Conservation (phyloP, 2,888 invertebrate genomes). For the Erebia palarica region DNA sequence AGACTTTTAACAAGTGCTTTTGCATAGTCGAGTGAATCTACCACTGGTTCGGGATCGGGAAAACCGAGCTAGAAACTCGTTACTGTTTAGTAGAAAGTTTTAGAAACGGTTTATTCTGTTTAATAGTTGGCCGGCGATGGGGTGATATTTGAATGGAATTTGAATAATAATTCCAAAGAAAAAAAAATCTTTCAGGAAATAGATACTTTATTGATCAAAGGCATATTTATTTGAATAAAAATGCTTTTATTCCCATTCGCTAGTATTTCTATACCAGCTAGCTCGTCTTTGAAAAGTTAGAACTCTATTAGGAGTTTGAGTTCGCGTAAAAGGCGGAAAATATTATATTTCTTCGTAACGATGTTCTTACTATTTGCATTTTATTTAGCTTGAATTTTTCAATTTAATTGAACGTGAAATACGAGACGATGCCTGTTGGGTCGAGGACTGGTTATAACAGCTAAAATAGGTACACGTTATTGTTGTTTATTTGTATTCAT, state of each 20-base stretch:
- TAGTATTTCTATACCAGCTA: neutral
- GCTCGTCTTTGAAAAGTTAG: neutral
- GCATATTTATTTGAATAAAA: neutral
- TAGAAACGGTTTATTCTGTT: too few relatives aligned
- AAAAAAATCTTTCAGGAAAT: too few relatives aligned
- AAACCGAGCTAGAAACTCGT: too few relatives aligned
- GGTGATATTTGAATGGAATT: too few relatives aligned
- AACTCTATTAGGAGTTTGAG: neutral
- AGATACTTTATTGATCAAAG: too few relatives aligned
- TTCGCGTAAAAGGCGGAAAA: constrained; percentile 4
- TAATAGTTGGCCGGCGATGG: too few relatives aligned
- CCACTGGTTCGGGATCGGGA: too few relatives aligned
- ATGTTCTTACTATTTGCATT: neutral
- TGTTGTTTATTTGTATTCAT: constrained; percentile 1
- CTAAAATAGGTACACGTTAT: neutral
- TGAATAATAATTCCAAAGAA: too few relatives aligned
- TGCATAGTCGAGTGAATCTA: too few relatives aligned
- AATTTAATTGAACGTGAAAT: constrained; percentile 18
- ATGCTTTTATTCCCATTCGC: neutral
- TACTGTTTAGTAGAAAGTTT: too few relatives aligned
- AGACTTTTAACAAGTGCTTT: too few relatives aligned
- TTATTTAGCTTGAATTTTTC: constrained; percentile 3
- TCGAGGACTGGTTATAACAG: neutral
- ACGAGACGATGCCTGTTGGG: constrained; percentile 10
- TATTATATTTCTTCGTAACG: constrained; percentile 6